Evolutionary conservation across 2,888 invertebrate species (phyloP).

Genomic region (Hemicrepidius hirtus): DNA sequence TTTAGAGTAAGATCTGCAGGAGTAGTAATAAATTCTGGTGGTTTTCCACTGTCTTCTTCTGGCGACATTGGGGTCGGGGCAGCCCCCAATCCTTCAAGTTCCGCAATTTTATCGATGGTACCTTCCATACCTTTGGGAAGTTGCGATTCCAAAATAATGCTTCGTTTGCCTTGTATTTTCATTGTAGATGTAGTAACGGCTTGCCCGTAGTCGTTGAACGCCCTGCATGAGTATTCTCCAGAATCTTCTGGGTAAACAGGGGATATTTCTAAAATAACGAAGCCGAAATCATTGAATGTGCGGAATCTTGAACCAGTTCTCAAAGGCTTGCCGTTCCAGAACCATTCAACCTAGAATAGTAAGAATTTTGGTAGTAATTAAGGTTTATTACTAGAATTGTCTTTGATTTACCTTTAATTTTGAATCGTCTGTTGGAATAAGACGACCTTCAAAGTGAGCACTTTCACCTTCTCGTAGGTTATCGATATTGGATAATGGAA

Average conservation of each 20-base stretch:
- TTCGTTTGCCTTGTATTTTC: constrained; percentile 93
- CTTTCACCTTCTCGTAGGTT: constrained; percentile 93
- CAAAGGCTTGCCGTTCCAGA: constrained; percentile 93
- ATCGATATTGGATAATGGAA: constrained; percentile 90
- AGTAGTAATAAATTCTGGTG: constrained; percentile 92
- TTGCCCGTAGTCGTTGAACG: constrained; percentile 91
- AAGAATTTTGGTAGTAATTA: no score
- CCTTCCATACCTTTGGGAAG: constrained; percentile 95
- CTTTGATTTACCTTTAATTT: constrained; percentile 80
- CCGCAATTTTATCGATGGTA: constrained; percentile 94
- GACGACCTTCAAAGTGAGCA: constrained; percentile 91
- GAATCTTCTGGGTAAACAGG: constrained; percentile 98
- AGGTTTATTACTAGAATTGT: no score
- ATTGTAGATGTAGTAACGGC: constrained; percentile 92
- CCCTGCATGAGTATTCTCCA: constrained; percentile 92
- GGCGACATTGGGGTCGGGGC: constrained; percentile 79
- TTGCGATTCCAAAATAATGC: constrained; percentile 93
- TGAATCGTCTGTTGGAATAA: constrained; percentile 93
- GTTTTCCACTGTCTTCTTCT: constrained; percentile 89
- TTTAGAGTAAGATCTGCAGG: constrained; percentile 88
- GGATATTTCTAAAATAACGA: constrained; percentile 97
- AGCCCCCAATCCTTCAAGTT: constrained; percentile 89
- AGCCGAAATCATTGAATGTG: constrained; percentile 98
- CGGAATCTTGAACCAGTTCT: constrained; percentile 94
- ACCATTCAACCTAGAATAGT: constrained; percentile 92